These are phyloP conservation scores for Mellilla xanthometata DNA, from an alignment of 2,888 invertebrate genomes.

Conservation along the genomic window DNA sequence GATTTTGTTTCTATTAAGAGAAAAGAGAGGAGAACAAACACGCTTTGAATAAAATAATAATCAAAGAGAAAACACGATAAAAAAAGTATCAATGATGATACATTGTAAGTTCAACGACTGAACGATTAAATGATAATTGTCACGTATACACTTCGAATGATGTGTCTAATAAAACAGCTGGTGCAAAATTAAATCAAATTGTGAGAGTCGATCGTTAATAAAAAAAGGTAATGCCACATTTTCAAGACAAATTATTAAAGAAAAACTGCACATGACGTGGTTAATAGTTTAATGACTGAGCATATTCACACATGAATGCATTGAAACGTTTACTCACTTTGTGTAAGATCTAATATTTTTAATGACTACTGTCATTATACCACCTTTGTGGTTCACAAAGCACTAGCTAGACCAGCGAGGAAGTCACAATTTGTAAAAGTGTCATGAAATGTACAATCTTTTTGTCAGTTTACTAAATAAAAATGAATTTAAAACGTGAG, in stretches of 20 bases:
- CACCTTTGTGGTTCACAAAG: too few relatives aligned
- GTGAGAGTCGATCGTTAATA: constrained; percentile 24
- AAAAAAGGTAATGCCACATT: constrained; percentile 11
- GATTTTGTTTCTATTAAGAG: constrained; percentile 18
- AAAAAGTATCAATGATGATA: constrained; percentile 24
- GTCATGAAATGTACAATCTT: too few relatives aligned
- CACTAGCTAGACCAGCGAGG: too few relatives aligned
- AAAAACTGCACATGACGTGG: constrained; percentile 2
- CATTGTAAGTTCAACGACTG: constrained; percentile 20
- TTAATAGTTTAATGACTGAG: constrained; percentile 6
- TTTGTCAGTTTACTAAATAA: too few relatives aligned
- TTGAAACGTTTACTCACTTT: constrained; percentile 5
- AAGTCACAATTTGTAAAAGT: too few relatives aligned
- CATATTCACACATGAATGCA: constrained; percentile 1
- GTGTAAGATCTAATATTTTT: too few relatives aligned
- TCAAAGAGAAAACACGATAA: constrained; percentile 10
- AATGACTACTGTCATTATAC: too few relatives aligned
- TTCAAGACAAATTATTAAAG: constrained; percentile 16
- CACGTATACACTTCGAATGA: constrained; percentile 29
- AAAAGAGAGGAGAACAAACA: constrained; percentile 4
- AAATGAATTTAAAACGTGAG: neutral
- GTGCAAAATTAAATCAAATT: constrained; percentile 18
- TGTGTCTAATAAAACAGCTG: constrained; percentile 13
- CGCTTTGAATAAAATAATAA: neutral
- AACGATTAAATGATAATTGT: constrained; percentile 32